Evolutionary conservation across 2,888 invertebrate genomes (phyloP), one percentile per base, ranked within the genome.

Genomic region (Eupithecia insigniata): DNA sequence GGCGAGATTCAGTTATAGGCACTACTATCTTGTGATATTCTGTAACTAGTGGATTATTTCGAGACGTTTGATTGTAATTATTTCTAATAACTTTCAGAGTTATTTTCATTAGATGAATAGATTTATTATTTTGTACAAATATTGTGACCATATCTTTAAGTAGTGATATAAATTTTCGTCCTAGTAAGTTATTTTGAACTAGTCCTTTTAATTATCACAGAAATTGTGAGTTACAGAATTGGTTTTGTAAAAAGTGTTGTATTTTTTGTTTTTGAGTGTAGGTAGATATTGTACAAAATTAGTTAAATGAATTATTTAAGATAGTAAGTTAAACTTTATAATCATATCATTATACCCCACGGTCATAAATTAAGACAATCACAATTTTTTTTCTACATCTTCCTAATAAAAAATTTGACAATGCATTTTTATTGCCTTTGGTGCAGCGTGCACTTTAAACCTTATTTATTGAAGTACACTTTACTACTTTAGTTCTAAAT

Each of bases 101-200:
- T 79, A 78, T 83, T 84, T 82, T 82, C 81, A 79, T 86, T 83
- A 79, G 77, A 76, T 74, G 69, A 80, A 82, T 84, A 82, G 80
- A 62, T 79, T 75, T 83, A 80, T 87, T 83, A 83, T 89, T 90
- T 91, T 93, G 92, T 92, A 92, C 86, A 92, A 90, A 90, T 85
- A 87, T 86, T 84, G 88, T 89, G 91, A 91, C 89, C 89, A 90
- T 90, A 90, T 76, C 87, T 67, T 87, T 90, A 90, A 81, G 85
- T 92, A 90, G 91, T 79, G 73, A 84, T 90, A 92, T 91, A 84
- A 64, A 83, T 87, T 91, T 92, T 91, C 86, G 89, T 90, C 91
- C 90, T 93, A 92, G 92, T 92, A 92, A 91, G 89, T 92, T 91
- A 89, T 89, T 90, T 90, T 89, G 87, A 92, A 85, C 93, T 93